A percentile compares a stretch with the other conserved stretches of the same genome.
Evolutionary conservation across 1,140 invertebrate species (phyloP).

Genomic region (Pseudomyrmex concolor): DNA sequence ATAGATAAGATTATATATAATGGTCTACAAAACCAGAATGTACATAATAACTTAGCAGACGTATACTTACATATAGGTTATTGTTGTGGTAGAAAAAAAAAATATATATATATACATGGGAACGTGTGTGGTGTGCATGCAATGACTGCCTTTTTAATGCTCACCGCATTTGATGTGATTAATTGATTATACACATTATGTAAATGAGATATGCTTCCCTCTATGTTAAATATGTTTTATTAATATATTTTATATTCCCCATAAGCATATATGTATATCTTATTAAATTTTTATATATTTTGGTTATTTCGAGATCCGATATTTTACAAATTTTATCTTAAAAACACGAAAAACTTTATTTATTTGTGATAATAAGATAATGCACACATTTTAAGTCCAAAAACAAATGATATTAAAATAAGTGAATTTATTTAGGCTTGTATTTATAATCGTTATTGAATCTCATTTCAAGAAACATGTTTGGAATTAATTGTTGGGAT

Average conservation of each 20-base stretch:
- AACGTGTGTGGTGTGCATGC: constrained; percentile 60
- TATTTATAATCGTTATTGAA: too few species aligned
- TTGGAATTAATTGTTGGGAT: too few species aligned
- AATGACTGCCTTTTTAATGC: constrained; percentile 71
- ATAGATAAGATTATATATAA: background rate
- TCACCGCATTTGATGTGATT: constrained; percentile 61
- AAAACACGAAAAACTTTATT: too few species aligned
- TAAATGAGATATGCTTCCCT: constrained; percentile 35
- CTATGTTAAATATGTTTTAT: constrained; percentile 43
- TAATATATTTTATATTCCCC: constrained; percentile 20
- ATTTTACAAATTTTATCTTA: too few species aligned
- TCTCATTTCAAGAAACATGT: too few species aligned
- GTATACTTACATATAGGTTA: constrained; percentile 33
- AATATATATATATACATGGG: constrained; percentile 5
- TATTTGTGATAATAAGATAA: too few species aligned
- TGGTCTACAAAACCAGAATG: constrained; percentile 27
- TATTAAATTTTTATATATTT: too few species aligned
- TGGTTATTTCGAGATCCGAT: too few species aligned
- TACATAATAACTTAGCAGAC: constrained; percentile 31
- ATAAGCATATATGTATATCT: too few species aligned
- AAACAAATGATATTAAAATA: too few species aligned
- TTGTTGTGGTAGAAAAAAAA: constrained; percentile 26
- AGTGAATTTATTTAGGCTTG: too few species aligned
- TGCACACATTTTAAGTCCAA: too few species aligned
- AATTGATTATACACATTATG: constrained; percentile 22